Base-by-base conservation (phyloP, 2,888 invertebrate genomes). In the Drosophila paracracens region DNA sequence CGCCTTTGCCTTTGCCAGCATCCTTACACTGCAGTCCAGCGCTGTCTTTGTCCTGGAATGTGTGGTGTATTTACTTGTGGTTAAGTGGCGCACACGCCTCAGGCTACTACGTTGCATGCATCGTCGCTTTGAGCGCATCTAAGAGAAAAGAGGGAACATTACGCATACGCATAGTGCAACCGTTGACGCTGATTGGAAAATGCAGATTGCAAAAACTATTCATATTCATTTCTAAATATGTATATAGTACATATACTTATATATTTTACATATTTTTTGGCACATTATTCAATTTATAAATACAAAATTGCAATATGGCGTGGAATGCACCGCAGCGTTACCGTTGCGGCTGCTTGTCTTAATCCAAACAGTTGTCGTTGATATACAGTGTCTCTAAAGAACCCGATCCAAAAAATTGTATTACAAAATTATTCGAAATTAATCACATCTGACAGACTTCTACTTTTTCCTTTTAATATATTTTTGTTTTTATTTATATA, bases 241-340 rank as follows among this genome's bases (percentile, higher is more conserved):
- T 48, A 57, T 62, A 48, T 60, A 63, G 51, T 64, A 59, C 58
- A 60, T 40, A 46, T 40, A 53, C 53, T 31, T 50, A 51, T 38
- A 71, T 62, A 46, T 70, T 60, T 82, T 79, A 74, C 74, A 86
- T 89, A 83, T 82, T 83, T 86, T 77, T 87, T 87, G 87, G 87
- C 87, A 90, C 87, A 88, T 88, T 80, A 87, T 87, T 85, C 78
- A 76, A 88, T 88, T 90, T 88, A 87, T 74, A 87, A 87, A 87
- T 87, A 87, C 85, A 68, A 74, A 74, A 76, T 83, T 89, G 88
- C 90, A 88, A 82, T 81, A 75, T 73, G 75, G 70, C 86, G 88
- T 89, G 86, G 90, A 87, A 87, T 87, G 88, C 86, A 76, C 70
- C 60, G 61, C 80, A 61, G 74, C 82, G 71, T 78, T 64, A 79